These are phyloP conservation scores for Magallana gigas DNA, from an alignment of 1,140 invertebrate species.

Conservation along the genomic window DNA sequence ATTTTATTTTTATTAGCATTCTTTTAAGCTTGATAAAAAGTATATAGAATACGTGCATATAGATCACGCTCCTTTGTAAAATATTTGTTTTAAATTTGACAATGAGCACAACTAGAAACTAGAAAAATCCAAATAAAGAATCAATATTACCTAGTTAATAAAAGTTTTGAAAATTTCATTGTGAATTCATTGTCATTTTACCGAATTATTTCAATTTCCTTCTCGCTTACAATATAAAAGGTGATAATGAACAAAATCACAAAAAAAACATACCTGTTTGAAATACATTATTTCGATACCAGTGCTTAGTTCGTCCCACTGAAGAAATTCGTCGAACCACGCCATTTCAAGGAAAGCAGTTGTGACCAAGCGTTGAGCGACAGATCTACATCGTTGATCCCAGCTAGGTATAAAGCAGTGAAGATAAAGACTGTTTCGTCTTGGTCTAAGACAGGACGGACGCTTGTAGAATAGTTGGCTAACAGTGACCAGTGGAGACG, in stretches of 20 bases:
- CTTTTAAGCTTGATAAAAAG: neutral
- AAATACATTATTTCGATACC: neutral
- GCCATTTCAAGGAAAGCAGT: neutral
- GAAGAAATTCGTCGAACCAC: constrained; percentile 21
- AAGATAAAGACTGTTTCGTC: neutral
- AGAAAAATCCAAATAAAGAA: no score
- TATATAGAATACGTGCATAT: neutral
- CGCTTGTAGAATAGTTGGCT: neutral
- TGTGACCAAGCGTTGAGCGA: neutral
- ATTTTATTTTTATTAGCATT: no score
- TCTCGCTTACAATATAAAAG: neutral
- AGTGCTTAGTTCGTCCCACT: neutral
- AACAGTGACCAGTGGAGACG: neutral
- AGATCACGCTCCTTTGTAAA: no score
- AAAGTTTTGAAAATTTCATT: neutral
- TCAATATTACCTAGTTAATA: neutral
- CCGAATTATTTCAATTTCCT: neutral
- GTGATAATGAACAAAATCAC: neutral
- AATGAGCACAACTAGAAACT: no score
- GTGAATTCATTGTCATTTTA: no score
- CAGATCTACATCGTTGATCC: neutral
- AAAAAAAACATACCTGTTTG: neutral
- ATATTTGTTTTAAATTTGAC: no score
- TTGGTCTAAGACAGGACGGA: neutral
- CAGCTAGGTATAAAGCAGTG: neutral